Evolutionary conservation across 1,140 invertebrate species (phyloP), one percentile per base, ranked within the genome.

Genomic region (Macrobrachium rosenbergii): DNA sequence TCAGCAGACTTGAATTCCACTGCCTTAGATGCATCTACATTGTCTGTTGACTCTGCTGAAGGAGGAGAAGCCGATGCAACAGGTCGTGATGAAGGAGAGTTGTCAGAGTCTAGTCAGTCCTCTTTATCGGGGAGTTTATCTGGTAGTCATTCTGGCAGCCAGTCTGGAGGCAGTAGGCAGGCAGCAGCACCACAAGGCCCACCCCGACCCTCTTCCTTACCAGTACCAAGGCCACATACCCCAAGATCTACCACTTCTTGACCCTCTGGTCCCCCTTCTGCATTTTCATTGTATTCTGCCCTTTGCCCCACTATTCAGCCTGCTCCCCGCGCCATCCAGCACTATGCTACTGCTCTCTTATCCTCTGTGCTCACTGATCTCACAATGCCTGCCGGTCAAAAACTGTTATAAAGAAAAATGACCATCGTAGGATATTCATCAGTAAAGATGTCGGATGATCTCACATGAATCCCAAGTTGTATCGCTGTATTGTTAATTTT

Each of bases 31-130:
- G 89, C 76, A 21, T 90, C 89, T 37, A 90, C 89, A 17, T 58
- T 87, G 16, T 90, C 89, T 16, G 82, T 84, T 2, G 88, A 88
- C 60, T 88, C 88, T 21, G 72, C 69, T 10, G 88, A 88, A 23
- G 88, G 88, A 23, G 82, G 78, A 3, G 88, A 88, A 58, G 88
- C 77, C 16, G 78, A 90, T 67, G 75, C 63, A 5, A 88, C 86
- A 23, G 86, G 86, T 0, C 77, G 87, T 58, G 85, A 90, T 17
- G 89, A 83, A 21, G 89, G 78, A 7, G 89, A 90, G 45, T 67
- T 88, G 45, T 90, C 89, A 5, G 89, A 90, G 69, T 90, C 87
- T 12, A 90, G 89, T 62, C 89, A 90, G 64, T 86, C 87, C 43
- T 90, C 89, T n/a, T 81, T 88, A 2, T 86, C 89, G 16, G 83